phyloP scores from a whole-genome alignment of 2,888 invertebrate genomes.

The Parnassius apollo region DNA sequence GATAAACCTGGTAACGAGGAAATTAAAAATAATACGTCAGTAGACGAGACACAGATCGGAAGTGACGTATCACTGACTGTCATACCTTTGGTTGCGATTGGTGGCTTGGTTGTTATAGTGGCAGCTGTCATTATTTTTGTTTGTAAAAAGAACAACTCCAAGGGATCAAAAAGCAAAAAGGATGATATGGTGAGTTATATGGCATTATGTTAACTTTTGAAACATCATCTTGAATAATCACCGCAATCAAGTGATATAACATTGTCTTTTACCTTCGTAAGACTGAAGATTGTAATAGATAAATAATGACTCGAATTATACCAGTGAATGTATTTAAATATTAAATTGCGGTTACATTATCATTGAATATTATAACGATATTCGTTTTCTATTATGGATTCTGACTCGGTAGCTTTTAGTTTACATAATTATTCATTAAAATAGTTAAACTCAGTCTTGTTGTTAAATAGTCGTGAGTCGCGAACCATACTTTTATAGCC shows the following conservation, averaged over 20 bases:
- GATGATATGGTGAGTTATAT: constrained; percentile 85
- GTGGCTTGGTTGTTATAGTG: constrained; percentile 85
- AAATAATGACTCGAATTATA: too few species aligned
- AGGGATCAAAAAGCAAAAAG: constrained; percentile 84
- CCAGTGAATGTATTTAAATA: too few species aligned
- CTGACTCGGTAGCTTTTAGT: too few species aligned
- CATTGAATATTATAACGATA: too few species aligned
- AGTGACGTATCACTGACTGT: constrained; percentile 82
- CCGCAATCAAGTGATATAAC: constrained; percentile 15
- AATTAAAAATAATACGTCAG: constrained; percentile 43
- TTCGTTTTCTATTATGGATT: too few species aligned
- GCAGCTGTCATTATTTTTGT: constrained; percentile 85
- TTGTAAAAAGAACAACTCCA: constrained; percentile 85
- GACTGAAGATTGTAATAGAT: neutral
- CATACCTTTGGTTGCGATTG: constrained; percentile 86
- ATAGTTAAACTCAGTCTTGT: too few species aligned
- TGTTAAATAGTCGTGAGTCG: too few species aligned
- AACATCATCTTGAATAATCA: constrained; percentile 13
- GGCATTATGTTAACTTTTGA: constrained; percentile 11
- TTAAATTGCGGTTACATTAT: too few species aligned
- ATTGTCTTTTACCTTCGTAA: constrained; percentile 12
- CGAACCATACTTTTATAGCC: too few species aligned
- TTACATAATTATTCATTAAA: too few species aligned
- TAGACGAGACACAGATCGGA: constrained; percentile 57
- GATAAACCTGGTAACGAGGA: constrained; percentile 41